Percentiles rank a stretch among this genome's conserved stretches.
Conservation (phyloP, 2,113 vertebrate species). For the Tenebrosternarchus preto region DNA sequence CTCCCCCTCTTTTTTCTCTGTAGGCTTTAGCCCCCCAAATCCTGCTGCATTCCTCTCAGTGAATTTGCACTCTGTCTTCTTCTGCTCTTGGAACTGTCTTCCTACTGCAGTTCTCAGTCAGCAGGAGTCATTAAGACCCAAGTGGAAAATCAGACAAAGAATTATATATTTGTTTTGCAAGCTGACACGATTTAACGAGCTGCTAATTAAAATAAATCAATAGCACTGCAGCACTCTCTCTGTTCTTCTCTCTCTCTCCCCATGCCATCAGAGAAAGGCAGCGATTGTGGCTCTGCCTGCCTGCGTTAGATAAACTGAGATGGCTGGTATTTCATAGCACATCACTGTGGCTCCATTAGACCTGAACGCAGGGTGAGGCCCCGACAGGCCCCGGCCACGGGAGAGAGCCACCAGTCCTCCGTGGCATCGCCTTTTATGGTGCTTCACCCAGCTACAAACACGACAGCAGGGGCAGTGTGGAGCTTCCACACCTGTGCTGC, state of each 20-base stretch:
- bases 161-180: constrained; percentile 79
- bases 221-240: constrained; percentile 72
- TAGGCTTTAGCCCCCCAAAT: constrained; percentile 71
- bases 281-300: constrained; percentile 44
- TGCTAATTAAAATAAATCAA: constrained; percentile 84
- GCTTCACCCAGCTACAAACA: constrained; percentile 24
- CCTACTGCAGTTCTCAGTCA: constrained; percentile 60
- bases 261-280: constrained; percentile 56
- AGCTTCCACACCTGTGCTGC: constrained; percentile 40
- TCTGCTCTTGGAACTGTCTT: constrained; percentile 58
- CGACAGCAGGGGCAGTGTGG: constrained; percentile 11
- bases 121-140: constrained; percentile 68
- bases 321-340: constrained; percentile 40
- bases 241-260: constrained; percentile 54
- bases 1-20: constrained; percentile 54
- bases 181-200: constrained; percentile 77
- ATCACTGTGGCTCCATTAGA: not conserved
- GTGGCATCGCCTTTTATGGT: constrained; percentile 2
- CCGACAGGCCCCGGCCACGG: no score
- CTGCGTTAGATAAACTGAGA: constrained; percentile 38
- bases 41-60: constrained; percentile 69
- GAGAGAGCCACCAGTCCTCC: not conserved
- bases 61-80: constrained; percentile 29
- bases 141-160: constrained; percentile 76
- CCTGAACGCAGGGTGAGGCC: no score